A percentile compares a stretch with the other conserved stretches of the same genome.
Conservation (phyloP, 2,888 invertebrate genomes). For the Cephonodes hylas region DNA sequence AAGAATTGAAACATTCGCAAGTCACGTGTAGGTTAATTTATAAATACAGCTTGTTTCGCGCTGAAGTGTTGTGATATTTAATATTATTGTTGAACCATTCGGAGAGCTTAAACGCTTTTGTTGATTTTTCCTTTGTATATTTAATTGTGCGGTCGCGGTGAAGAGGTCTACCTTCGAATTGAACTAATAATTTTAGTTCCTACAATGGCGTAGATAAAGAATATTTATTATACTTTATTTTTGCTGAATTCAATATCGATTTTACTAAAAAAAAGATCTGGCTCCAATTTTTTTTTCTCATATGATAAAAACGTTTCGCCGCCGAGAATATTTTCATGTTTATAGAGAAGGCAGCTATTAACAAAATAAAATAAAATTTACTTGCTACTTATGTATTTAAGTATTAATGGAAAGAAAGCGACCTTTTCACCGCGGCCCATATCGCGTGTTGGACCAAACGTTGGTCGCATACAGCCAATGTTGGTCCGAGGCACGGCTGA, state of each 20-base stretch:
- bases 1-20: background rate
- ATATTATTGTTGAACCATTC: conserved; percentile 26
- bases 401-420: too few species aligned
- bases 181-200: background rate
- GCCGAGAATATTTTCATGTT: too few species aligned
- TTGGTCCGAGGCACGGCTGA: conserved; percentile 23
- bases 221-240: too few species aligned
- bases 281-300: too few species aligned
- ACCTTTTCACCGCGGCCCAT: background rate
- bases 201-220: background rate
- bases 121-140: conserved; percentile 40
- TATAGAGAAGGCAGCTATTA: too few species aligned
- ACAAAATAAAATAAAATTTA: too few species aligned
- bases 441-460: conserved; percentile 31
- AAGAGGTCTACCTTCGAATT: conserved; percentile 25
- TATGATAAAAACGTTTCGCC: too few species aligned
- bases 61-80: conserved; percentile 72
- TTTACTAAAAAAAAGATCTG: too few species aligned
- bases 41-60: conserved; percentile 64
- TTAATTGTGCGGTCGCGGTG: background rate
- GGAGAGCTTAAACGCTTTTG: conserved; percentile 55
- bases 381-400: too few species aligned
- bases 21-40: background rate
- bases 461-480: conserved; percentile 33
- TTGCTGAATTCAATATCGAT: too few species aligned